Percentiles rank a stretch among this genome's conserved stretches.
phyloP scores from a whole-genome alignment of 2,797 vertebrate genomes.

The Girardinus metallicus region DNA sequence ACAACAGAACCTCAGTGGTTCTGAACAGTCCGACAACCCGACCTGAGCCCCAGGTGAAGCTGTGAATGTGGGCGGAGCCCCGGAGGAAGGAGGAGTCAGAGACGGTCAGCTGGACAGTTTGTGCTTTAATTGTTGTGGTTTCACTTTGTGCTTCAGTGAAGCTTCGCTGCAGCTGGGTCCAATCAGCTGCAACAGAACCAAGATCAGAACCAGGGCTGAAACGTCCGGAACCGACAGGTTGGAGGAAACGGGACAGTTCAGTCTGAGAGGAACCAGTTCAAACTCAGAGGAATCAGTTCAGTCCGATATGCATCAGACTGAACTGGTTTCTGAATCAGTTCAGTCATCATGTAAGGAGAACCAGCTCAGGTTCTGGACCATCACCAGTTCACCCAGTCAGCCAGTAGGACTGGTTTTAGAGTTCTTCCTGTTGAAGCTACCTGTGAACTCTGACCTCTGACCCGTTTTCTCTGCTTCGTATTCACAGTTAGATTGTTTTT shows the following conservation, averaged over 20 bases:
- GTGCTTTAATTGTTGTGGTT: slow-evolving; percentile 30
- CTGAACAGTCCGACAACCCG: too few species aligned
- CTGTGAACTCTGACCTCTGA: neutral
- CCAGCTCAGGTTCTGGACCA: neutral
- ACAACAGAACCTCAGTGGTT: too few species aligned
- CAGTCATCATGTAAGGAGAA: neutral
- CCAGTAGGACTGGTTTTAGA: neutral
- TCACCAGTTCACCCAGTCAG: neutral
- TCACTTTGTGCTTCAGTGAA: slow-evolving; percentile 16
- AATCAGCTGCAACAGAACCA: neutral
- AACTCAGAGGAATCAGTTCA: too few species aligned
- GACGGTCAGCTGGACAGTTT: neutral
- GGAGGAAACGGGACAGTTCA: neutral
- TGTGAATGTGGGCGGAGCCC: neutral
- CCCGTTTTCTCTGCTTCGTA: too few species aligned
- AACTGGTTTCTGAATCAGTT: too few species aligned
- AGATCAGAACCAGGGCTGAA: neutral
- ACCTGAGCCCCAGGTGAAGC: too few species aligned
- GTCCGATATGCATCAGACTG: too few species aligned
- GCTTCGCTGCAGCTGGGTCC: slow-evolving; percentile 6
- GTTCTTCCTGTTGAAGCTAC: neutral
- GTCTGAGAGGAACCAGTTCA: too few species aligned
- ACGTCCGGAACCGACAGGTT: neutral
- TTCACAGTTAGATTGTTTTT: too few species aligned
- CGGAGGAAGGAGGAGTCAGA: neutral